Evolutionary conservation across 92 coral and sea anemone genomes (phyloP).

Genomic region (Meandrina meandrites): DNA sequence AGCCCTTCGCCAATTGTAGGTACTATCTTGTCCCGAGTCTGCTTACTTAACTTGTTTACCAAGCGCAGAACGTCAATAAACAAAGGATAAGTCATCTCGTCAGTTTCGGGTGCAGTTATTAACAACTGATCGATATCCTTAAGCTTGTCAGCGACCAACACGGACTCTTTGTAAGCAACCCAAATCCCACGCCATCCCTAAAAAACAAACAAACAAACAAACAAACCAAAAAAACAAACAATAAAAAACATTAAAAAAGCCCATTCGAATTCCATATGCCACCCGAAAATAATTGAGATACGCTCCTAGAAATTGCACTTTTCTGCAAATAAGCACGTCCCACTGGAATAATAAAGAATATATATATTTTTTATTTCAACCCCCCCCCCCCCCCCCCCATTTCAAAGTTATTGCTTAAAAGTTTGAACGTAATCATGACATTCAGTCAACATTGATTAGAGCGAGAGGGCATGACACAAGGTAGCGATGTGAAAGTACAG

Average conservation of each 20-base stretch:
- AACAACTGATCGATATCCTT: not conserved
- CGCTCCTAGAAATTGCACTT: too few relatives aligned
- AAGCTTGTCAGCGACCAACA: not conserved
- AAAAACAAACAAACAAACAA: not conserved
- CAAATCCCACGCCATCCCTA: constrained; percentile 31
- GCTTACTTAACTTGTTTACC: not conserved
- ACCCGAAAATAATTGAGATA: too few relatives aligned
- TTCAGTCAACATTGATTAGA: too few relatives aligned
- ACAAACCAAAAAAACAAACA: not conserved
- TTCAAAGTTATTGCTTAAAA: too few relatives aligned
- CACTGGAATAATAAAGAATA: too few relatives aligned
- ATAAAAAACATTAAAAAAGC: not conserved
- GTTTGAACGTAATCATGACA: too few relatives aligned
- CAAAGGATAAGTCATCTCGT: not conserved
- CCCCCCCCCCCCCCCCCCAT: too few relatives aligned
- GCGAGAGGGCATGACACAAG: too few relatives aligned
- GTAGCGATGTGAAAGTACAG: too few relatives aligned
- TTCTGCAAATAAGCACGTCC: too few relatives aligned
- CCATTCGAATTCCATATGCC: too few relatives aligned
- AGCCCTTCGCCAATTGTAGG: constrained; percentile 26
- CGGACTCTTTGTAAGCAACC: constrained; percentile 10
- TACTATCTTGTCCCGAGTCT: constrained; percentile 19
- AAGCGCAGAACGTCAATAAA: constrained; percentile 14
- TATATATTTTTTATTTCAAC: too few relatives aligned
- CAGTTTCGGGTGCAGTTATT: constrained; percentile 14